phyloP scores from a whole-genome alignment of 1,140 invertebrate genomes.

The Geopemphigus sp. region DNA sequence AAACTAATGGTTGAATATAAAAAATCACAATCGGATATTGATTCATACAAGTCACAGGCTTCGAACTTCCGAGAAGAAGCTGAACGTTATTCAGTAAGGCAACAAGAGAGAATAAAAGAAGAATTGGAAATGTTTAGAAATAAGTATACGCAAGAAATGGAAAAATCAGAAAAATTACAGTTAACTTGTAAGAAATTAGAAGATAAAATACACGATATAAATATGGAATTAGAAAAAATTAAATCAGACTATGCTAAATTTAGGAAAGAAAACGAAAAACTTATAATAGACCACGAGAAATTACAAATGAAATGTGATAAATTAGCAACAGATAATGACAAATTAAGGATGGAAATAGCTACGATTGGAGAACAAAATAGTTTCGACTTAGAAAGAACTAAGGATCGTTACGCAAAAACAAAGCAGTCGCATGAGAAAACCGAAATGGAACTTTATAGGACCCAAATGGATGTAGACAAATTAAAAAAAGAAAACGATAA shows the following conservation, averaged over 20 bases:
- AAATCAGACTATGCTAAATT: conserved; percentile 80
- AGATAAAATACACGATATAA: conserved; percentile 73
- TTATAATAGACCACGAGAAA: conserved; percentile 82
- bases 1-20: conserved; percentile 77
- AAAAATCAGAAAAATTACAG: conserved; percentile 66
- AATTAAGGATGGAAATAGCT: conserved; percentile 65
- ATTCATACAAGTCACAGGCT: conserved; percentile 66
- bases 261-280: conserved; percentile 71
- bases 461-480: conserved; percentile 76
- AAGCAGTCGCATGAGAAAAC: conserved; percentile 75
- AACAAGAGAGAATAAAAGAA: conserved; percentile 75
- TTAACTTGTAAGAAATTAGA: conserved; percentile 63
- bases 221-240: conserved; percentile 74
- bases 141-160: conserved; percentile 85
- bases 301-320: conserved; percentile 80
- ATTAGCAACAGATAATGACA: conserved; percentile 72
- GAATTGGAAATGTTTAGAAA: conserved; percentile 81
- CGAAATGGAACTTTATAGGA: conserved; percentile 77
- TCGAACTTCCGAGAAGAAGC: conserved; percentile 67
- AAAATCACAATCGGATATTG: conserved; percentile 74
- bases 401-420: conserved; percentile 83
- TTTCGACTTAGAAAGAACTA: conserved; percentile 77
- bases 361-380: conserved; percentile 54
- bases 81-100: conserved; percentile 72
- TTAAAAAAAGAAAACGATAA: conserved; percentile 57